These are phyloP conservation scores for Laticauda colubrina DNA, from an alignment of 2,113 vertebrate species.

Conservation along the genomic window DNA sequence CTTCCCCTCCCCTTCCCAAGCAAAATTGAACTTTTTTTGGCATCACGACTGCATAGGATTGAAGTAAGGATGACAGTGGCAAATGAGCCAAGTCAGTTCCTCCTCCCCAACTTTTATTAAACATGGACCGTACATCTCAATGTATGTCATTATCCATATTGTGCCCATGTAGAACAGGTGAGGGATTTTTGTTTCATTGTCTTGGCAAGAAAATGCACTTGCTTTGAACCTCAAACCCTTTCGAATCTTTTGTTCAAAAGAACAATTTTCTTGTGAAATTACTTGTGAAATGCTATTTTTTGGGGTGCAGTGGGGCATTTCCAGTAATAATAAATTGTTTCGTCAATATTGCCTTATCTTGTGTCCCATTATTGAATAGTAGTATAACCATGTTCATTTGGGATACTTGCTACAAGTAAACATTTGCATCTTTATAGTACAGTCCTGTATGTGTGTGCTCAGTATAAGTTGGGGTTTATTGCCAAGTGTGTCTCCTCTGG, in stretches of 20 bases:
- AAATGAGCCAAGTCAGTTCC: background rate
- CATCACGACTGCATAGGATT: background rate
- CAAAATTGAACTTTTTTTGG: background rate
- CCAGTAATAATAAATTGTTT: background rate
- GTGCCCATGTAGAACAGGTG: background rate
- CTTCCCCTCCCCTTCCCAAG: background rate
- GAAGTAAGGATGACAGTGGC: background rate
- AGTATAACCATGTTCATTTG: background rate
- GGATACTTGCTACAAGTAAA: background rate
- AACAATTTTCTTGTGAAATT: background rate
- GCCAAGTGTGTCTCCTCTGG: background rate
- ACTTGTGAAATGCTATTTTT: background rate
- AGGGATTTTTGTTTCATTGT: background rate
- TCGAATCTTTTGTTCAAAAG: background rate
- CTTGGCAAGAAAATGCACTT: background rate
- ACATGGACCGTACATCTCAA: background rate
- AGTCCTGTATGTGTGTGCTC: background rate
- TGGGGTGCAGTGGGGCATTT: too few species aligned
- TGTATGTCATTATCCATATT: background rate
- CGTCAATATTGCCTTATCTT: background rate
- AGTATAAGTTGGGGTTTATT: background rate
- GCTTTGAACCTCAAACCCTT: background rate
- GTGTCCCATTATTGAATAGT: background rate
- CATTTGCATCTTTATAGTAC: background rate
- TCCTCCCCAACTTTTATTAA: background rate